Base-by-base conservation (phyloP, 2,888 invertebrate genomes). In the Abrostola tripartita region DNA sequence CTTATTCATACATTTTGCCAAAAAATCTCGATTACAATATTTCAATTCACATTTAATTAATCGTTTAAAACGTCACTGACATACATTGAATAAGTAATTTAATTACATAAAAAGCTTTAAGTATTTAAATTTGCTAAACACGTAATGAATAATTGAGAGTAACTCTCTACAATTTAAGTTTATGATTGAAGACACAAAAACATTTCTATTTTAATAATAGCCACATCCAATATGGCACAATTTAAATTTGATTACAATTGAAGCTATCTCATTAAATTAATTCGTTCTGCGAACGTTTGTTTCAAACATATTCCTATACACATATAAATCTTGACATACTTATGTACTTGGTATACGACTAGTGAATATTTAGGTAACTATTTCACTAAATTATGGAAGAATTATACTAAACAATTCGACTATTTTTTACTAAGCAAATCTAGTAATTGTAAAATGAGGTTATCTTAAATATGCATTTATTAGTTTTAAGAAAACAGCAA, bases 21-120 rank as follows among this genome's bases (percentile, higher is more conserved):
- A 75, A 62, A 70, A 75, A 78, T 70, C 63, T 69, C 58, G 62
- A 64, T 67, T 65, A 81, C 56, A 81, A 68, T 24, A 24, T 76
- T 63, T 78, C 67, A 74, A 69, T 70, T 72, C 56, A 73, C 62
- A 65, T 71, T 76, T 65, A 70, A 78, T 75, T 80, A 80, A 79
- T 84, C 88, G 89, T 90, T 90, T 80, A 78, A 81, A 89, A 90
- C 88, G 88, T 80, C 80, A 83, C 77, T 77, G 81, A 83, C 68
- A 78, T 71, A 74, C 69, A 74, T 75, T 67, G 66, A 79, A 72
- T 80, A 76, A 79, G 82, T 85, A 86, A 82, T 81, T 82, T 81
- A 68, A 85, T 83, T 84, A 85, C 84, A 81, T 80, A 79, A 83
- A 77, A 84, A 84, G 81, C 67, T 71, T 71, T 81, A 44, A 14